Percentiles rank a stretch among this genome's conserved stretches.
Evolutionary conservation across 2,113 vertebrate genomes (phyloP).

Genomic region (Haplotaxodon microlepis): DNA sequence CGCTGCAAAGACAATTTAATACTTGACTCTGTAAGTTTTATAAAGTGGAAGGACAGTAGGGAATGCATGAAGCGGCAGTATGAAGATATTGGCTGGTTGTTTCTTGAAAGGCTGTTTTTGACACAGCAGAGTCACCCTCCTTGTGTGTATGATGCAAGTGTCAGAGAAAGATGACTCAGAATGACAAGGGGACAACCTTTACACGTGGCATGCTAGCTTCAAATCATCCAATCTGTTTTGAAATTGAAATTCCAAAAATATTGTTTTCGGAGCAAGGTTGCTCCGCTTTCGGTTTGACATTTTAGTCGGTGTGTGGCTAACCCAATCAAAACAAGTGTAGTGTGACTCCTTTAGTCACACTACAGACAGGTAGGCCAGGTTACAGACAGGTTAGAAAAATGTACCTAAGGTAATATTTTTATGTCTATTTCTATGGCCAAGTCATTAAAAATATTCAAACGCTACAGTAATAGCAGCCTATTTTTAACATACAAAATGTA

Average conservation of each 20-base stretch:
- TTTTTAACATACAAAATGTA: not conserved
- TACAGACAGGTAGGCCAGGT: no score
- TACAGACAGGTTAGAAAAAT: not conserved
- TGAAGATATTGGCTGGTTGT: not conserved
- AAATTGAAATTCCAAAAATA: not conserved
- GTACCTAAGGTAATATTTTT: not conserved
- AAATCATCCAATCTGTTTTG: not conserved
- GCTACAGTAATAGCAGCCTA: not conserved
- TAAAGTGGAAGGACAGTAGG: not conserved
- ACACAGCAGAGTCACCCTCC: not conserved
- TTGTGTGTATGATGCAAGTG: not conserved
- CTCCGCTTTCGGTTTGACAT: not conserved
- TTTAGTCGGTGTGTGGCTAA: not conserved
- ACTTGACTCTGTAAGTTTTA: slow-evolving; percentile 25
- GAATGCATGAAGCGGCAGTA: not conserved
- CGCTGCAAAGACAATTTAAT: not conserved
- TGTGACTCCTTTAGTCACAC: not conserved
- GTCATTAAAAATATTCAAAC: not conserved
- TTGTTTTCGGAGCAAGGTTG: not conserved
- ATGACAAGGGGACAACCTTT: not conserved
- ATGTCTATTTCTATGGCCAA: not conserved
- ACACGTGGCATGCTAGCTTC: not conserved
- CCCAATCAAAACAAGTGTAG: not conserved
- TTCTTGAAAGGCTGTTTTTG: not conserved
- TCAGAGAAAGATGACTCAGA: not conserved